phyloP scores from a whole-genome alignment of 2,797 vertebrate genomes.

The Takifugu rubripes region DNA sequence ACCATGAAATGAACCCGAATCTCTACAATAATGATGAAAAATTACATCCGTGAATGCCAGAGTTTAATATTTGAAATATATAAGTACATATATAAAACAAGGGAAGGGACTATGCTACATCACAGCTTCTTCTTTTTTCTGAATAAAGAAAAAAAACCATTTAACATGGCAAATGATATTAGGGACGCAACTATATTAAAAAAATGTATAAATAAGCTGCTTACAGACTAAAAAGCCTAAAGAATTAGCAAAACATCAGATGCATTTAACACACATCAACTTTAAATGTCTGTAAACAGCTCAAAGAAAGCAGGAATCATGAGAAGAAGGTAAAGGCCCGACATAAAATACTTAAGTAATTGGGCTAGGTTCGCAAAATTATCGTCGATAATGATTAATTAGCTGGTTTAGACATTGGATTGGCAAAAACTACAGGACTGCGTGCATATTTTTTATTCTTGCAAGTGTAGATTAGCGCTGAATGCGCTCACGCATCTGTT shows the following conservation, averaged over 20 bases:
- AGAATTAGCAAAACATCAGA: too few relatives aligned
- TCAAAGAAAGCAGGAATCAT: not conserved
- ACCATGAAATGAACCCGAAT: too few relatives aligned
- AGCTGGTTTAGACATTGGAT: not conserved
- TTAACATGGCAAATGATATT: too few relatives aligned
- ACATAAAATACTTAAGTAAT: conserved; percentile 10
- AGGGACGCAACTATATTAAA: too few relatives aligned
- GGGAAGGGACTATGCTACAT: not conserved
- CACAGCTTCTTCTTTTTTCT: not conserved
- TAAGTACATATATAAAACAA: not conserved
- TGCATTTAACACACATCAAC: too few relatives aligned
- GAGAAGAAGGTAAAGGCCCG: conserved; percentile 33
- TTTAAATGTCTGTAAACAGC: not conserved
- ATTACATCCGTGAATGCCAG: too few relatives aligned
- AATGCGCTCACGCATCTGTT: conserved; percentile 32
- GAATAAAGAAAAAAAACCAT: not conserved
- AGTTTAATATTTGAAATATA: too few relatives aligned
- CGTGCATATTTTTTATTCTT: not conserved
- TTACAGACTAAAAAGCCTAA: too few relatives aligned
- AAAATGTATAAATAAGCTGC: too few relatives aligned
- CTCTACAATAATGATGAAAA: too few relatives aligned
- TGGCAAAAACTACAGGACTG: not conserved
- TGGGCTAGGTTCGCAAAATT: conserved; percentile 1
- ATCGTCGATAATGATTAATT: not conserved
- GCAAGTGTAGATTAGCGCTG: not conserved